Base-by-base conservation (phyloP, 1,140 invertebrate genomes). In the Brachionus manjavacas region DNA sequence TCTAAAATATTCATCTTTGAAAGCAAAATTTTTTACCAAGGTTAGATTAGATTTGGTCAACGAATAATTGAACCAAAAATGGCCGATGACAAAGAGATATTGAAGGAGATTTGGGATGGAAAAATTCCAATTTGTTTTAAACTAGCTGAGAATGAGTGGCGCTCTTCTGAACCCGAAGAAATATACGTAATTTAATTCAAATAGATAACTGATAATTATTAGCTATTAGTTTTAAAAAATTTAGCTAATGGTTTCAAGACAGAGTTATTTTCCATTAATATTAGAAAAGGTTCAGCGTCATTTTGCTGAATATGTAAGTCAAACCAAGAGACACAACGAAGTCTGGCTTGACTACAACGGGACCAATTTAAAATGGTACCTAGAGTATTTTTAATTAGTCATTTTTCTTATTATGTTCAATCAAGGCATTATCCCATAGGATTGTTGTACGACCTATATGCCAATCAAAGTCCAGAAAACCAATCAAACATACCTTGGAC, bases 271-370 rank as follows among this genome's bases (percentile, higher is more conserved):
- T 90, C 95, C 96, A 72, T 90, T 99, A 81, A 95, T 97, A 72
- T 95, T 95, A 52, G 96, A 98, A 88, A 98, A 98, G 92, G 95
- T 96, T 84, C 92, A 94, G 86, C 95, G 95, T 89, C 94, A 97
- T 91, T 97, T 97, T 89, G 90, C 93, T 83, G 92, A 94, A 85
- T 94, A 93, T 88, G 92, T 96, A 87, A 92, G 93, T 72, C 92
- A 93, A 87, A 20, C 81, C 11, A 68, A 70, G 23, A 83, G 70
- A 12, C 94, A 95, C 85, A 93, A 94, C 88, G 92, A 97, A 89
- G 94, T 98, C 92, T 99, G 96, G 96, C 90, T 99, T 52, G 96
- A 98, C 87, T 96, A 92, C 88, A 95, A 96, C 91, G 95, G 95
- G 20, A 93, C 92, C 84, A 95, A 96, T 11, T 89, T 99, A 16